Evolutionary conservation across 2,888 invertebrate species (phyloP).

Genomic region (Drosophila emarginata): DNA sequence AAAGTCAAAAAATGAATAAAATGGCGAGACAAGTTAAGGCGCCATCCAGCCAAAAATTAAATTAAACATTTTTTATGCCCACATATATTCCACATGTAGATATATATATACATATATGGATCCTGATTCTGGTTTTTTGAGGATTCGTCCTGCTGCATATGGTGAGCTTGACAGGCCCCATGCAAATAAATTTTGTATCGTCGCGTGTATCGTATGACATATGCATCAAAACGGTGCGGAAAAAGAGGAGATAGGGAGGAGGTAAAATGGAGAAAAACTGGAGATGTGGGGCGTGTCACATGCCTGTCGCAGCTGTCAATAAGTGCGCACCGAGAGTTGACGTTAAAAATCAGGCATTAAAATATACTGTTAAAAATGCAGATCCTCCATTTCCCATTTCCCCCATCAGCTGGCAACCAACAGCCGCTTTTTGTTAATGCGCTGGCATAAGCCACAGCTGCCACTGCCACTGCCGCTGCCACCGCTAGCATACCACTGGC

Average conservation of each 20-base stretch:
- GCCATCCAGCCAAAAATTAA: conserved; percentile 55
- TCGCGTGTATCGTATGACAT: conserved; percentile 74
- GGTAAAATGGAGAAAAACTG: neutral
- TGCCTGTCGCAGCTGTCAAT: conserved; percentile 74
- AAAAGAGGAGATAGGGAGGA: neutral
- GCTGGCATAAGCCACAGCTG: conserved; percentile 64
- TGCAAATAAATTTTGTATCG: conserved; percentile 74
- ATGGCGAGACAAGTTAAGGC: conserved; percentile 24
- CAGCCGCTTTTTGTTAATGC: conserved; percentile 61
- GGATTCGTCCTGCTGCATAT: conserved; percentile 37
- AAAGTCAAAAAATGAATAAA: neutral
- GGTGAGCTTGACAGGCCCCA: conserved; percentile 48
- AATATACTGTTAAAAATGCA: conserved; percentile 77
- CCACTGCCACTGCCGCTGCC: conserved; percentile 6
- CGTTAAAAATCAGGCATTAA: conserved; percentile 77
- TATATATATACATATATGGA: conserved; percentile 7
- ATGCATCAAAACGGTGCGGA: conserved; percentile 60
- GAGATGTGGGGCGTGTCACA: conserved; percentile 33
- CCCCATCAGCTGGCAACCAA: conserved; percentile 9
- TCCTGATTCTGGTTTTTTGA: conserved; percentile 3
- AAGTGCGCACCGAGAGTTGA: conserved; percentile 66
- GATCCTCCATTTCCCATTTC: conserved; percentile 31
- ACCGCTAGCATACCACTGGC: conserved; percentile 19
- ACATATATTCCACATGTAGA: neutral
- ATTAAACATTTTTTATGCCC: conserved; percentile 73